Evolutionary conservation across 2,113 vertebrate species (phyloP).

Genomic region (Notarius quadriscutis): DNA sequence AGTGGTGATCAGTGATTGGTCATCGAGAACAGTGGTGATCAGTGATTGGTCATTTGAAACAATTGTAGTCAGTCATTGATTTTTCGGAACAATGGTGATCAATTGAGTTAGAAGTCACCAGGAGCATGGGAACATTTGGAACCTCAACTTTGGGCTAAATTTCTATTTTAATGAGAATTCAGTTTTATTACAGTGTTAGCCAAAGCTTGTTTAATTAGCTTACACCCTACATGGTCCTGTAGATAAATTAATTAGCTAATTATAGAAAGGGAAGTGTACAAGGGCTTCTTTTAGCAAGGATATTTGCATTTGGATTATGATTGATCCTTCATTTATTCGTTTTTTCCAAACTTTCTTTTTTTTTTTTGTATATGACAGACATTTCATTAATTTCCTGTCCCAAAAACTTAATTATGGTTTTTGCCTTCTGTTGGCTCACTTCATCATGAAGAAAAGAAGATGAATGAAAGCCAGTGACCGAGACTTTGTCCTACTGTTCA

Average conservation of each 20-base stretch:
- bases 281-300: slow-evolving; percentile 50
- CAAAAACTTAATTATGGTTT: neutral
- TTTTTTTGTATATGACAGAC: neutral
- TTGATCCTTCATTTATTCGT: slow-evolving; percentile 42
- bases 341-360: neutral
- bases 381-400: neutral
- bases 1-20: no score
- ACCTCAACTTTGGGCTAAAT: neutral
- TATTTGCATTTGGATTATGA: slow-evolving; percentile 57
- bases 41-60: no score
- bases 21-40: no score
- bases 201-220: slow-evolving; percentile 3
- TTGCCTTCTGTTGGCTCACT: slow-evolving; percentile 38
- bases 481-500: neutral
- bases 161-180: slow-evolving; percentile 1
- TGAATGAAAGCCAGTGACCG: neutral
- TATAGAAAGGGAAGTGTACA: neutral
- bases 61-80: neutral
- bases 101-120: neutral
- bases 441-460: neutral
- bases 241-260: slow-evolving; percentile 1
- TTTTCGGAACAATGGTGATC: no score
- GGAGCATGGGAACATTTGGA: neutral
- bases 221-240: neutral
- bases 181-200: neutral